Evolutionary conservation across 2,888 invertebrate species (phyloP), one percentile per base, ranked within the genome.

Genomic region (Uropetala carovei): DNA sequence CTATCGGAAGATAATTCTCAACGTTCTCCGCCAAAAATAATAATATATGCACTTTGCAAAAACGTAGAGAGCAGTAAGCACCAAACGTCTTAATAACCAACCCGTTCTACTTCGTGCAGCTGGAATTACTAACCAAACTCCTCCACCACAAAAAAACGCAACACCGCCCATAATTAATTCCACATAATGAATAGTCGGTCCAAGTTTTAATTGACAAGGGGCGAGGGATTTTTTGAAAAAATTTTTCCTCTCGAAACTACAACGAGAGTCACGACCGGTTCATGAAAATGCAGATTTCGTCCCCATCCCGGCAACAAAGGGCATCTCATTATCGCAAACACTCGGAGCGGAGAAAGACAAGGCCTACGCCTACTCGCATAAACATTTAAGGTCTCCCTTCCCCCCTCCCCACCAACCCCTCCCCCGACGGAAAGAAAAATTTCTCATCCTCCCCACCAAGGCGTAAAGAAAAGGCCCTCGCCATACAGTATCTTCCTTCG

Each of bases 201-300:
- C 43, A 89, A 89, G 64, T 89, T 89, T 89, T 89, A 89, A 89
- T 89, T 89, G 64, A 89, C 89, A 89, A 60, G 89, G 43, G 56
- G 68, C n/a, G 27, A 11, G 22, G 75, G n/a, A 75, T 75, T 27
- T 75, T 27, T 75, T 75, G 10, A 9, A n/a, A 13, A 7, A 3
- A n/a, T 64, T 64, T 64, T 64, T 56, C 27, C 16, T 13, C 27
- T 59, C 59, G 30, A 60, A 59, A 43, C 68, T n/a, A 3, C 86
- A 8, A 18, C 27, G 30, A 60, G 64, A 89, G 68, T 64, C 89
- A 89, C 68, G 89, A 89, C 64, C 89, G 64, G 89, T 56, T 89
- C 89, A 68, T 89, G 89, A 89, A 89, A 64, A 89, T 89, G 89
- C 89, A 64, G 89, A 68, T 89, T n/a, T 86, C 89, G 84, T 56